Evolutionary conservation across 1,140 invertebrate genomes (phyloP).

Genomic region (Saccostrea glomerata): DNA sequence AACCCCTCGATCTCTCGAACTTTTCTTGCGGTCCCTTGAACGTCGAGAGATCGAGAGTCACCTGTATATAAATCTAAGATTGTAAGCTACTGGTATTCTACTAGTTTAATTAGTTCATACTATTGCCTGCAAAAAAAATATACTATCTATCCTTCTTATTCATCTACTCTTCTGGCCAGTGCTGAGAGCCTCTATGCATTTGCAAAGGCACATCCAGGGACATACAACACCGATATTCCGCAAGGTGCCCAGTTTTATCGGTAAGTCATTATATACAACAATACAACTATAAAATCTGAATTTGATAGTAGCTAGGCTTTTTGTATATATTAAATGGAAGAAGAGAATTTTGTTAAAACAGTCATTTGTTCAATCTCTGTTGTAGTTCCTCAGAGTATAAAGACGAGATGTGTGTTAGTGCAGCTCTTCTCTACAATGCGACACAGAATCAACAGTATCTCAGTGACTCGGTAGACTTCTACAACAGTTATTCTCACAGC

Average conservation of each 20-base stretch:
- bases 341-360: too few species aligned
- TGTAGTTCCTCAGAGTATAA: constrained; percentile 82
- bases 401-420: constrained; percentile 84
- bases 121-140: too few species aligned
- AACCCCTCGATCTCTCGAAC: too few species aligned
- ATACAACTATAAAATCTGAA: background rate
- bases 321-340: too few species aligned
- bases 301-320: too few species aligned
- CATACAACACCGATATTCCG: constrained; percentile 82
- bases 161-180: constrained; percentile 80
- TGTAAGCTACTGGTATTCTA: too few species aligned
- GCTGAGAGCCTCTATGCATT: constrained; percentile 83
- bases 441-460: constrained; percentile 81
- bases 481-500: constrained; percentile 54
- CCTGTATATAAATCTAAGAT: too few species aligned
- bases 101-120: too few species aligned
- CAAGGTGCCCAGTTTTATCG: constrained; percentile 82
- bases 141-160: constrained; percentile 82
- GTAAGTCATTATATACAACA: constrained; percentile 77
- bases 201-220: constrained; percentile 81
- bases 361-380: background rate
- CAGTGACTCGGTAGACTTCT: constrained; percentile 80
- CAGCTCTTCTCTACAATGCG: constrained; percentile 83
- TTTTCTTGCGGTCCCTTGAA: too few species aligned
- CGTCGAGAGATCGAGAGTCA: too few species aligned